Evolutionary conservation across 2,797 vertebrate genomes (phyloP).

Genomic region (Pseudochromis fuscus): DNA sequence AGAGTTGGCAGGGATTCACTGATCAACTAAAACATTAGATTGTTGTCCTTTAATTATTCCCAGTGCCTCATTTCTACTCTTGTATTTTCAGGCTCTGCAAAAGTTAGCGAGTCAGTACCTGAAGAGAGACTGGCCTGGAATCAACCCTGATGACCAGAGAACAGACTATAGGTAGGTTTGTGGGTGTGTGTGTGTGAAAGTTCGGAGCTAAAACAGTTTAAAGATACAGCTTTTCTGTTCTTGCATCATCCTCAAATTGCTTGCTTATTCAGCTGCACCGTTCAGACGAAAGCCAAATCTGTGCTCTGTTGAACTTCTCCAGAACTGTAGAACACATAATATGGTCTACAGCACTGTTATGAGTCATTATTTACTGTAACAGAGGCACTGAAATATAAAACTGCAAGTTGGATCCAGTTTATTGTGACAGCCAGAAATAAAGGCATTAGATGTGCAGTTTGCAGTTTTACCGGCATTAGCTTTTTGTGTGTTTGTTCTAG

Average conservation of each 20-base stretch:
- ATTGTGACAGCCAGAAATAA: conserved; percentile 5
- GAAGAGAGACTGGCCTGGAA: conserved; percentile 97
- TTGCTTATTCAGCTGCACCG: conserved; percentile 4
- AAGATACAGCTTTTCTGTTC: neutral
- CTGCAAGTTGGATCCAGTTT: conserved; percentile 16
- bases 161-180: conserved; percentile 92
- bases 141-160: conserved; percentile 92
- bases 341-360: conserved; percentile 13
- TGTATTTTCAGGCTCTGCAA: conserved; percentile 91
- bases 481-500: neutral
- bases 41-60: conserved; percentile 1
- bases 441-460: neutral
- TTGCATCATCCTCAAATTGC: conserved; percentile 1
- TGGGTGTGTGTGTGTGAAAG: neutral
- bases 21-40: neutral
- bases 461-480: neutral
- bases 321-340: neutral
- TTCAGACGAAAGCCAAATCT: conserved; percentile 7
- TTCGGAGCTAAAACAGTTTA: neutral
- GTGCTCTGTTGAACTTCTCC: neutral
- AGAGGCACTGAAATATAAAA: conserved; percentile 34
- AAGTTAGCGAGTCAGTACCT: conserved; percentile 97
- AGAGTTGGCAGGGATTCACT: neutral
- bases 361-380: conserved; percentile 35
- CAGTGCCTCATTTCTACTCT: conserved; percentile 6